Evolutionary conservation across 2,888 invertebrate genomes (phyloP).

Genomic region (Tinea pellionella): DNA sequence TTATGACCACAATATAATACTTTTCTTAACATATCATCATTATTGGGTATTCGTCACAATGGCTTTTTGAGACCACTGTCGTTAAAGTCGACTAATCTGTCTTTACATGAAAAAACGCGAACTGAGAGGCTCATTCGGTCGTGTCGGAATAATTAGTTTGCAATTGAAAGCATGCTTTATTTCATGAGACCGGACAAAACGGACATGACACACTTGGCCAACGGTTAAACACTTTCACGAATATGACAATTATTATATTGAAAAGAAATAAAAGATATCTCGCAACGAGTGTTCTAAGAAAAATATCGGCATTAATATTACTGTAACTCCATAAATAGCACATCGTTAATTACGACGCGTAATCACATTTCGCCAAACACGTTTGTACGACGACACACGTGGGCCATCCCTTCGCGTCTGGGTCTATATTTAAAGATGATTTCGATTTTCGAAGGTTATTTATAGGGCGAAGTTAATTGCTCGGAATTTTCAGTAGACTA

Average conservation of each 20-base stretch:
- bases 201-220: conserved; percentile 60
- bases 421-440: conserved; percentile 54
- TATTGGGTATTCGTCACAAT: conserved; percentile 53
- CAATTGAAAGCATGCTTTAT: conserved; percentile 68
- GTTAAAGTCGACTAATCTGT: conserved; percentile 64
- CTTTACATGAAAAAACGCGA: conserved; percentile 62
- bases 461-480: conserved; percentile 6
- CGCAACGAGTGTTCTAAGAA: neutral
- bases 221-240: conserved; percentile 66
- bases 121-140: conserved; percentile 59
- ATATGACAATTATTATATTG: conserved; percentile 44
- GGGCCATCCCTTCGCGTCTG: conserved; percentile 62
- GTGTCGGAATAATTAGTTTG: conserved; percentile 68
- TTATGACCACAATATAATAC: conserved; percentile 56
- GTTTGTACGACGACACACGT: conserved; percentile 57
- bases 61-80: conserved; percentile 48
- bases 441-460: conserved; percentile 7
- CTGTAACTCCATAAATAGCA: conserved; percentile 49
- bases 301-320: conserved; percentile 21
- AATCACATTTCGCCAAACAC: conserved; percentile 70
- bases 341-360: conserved; percentile 64
- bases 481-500: conserved; percentile 1
- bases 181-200: conserved; percentile 58
- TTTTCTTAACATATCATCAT: conserved; percentile 64
- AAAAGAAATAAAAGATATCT: conserved; percentile 26